Conservation (phyloP, 1,140 invertebrate genomes). For the Zophobas atratus region DNA sequence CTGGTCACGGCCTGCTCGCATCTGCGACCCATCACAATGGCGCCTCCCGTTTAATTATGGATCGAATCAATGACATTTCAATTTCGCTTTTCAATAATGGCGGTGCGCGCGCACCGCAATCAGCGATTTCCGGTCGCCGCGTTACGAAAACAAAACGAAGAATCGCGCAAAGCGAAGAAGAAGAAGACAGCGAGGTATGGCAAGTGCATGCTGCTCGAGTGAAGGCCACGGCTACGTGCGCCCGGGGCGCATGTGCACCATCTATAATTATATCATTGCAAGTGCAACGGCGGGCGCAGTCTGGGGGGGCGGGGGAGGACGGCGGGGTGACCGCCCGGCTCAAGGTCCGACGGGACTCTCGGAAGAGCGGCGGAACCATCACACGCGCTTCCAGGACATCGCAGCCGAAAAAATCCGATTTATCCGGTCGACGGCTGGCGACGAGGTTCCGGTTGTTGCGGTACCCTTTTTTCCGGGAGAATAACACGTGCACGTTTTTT, state of each 20-base stretch:
- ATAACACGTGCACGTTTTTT: slow-evolving; percentile 2
- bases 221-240: slow-evolving; percentile 46
- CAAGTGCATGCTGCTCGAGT: slow-evolving; percentile 46
- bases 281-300: slow-evolving; percentile 49
- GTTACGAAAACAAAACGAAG: slow-evolving; percentile 43
- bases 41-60: not conserved
- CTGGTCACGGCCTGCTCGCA: too few relatives aligned
- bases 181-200: slow-evolving; percentile 38
- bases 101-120: slow-evolving; percentile 20
- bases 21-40: not conserved
- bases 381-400: not conserved
- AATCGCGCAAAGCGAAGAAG: not conserved
- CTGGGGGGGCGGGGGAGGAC: slow-evolving; percentile 38
- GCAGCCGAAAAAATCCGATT: not conserved
- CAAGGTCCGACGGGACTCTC: slow-evolving; percentile 50
- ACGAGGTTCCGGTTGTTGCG: slow-evolving; percentile 2
- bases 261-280: slow-evolving; percentile 57
- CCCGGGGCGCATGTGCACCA: slow-evolving; percentile 50
- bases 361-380: not conserved
- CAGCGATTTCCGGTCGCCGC: slow-evolving; percentile 43
- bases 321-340: slow-evolving; percentile 57
- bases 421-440: not conserved
- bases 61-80: slow-evolving; percentile 43
- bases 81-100: slow-evolving; percentile 37
- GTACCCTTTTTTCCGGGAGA: not conserved